A percentile compares a stretch with the other conserved stretches of the same genome.
These are phyloP conservation scores for Drosophila obscura DNA, from an alignment of 1,140 invertebrate genomes.

Conservation along the genomic window DNA sequence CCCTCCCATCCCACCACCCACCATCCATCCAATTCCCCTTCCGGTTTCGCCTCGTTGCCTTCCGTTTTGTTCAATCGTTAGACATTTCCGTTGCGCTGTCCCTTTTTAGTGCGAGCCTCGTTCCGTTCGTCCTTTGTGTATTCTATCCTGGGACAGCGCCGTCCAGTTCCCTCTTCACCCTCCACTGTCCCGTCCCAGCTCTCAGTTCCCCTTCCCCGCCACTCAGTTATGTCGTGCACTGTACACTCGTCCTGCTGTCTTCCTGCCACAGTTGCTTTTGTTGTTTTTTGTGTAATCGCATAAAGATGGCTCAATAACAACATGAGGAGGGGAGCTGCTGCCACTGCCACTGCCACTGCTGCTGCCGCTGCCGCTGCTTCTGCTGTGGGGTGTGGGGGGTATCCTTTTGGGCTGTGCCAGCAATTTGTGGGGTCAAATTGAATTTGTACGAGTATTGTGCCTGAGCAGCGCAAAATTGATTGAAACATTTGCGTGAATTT, in stretches of 20 bases:
- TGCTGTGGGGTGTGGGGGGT: neutral
- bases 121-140: conserved; percentile 67
- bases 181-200: conserved; percentile 10
- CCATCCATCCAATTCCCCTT: conserved; percentile 10
- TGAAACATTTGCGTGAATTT: conserved; percentile 82
- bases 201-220: conserved; percentile 3
- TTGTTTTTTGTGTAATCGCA: conserved; percentile 75
- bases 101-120: conserved; percentile 68
- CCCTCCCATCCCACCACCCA: no score
- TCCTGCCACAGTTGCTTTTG: conserved; percentile 7
- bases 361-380: no score
- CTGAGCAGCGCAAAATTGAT: conserved; percentile 72
- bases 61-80: conserved; percentile 77
- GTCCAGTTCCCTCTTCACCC: conserved; percentile 1
- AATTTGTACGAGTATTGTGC: conserved; percentile 73
- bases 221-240: conserved; percentile 23
- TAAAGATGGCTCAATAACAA: conserved; percentile 81
- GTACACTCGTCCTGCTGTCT: conserved; percentile 19
- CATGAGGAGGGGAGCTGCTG: conserved; percentile 14
- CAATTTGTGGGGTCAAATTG: conserved; percentile 81
- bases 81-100: conserved; percentile 78
- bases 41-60: conserved; percentile 38
- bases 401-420: conserved; percentile 61
- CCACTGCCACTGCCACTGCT: no score
- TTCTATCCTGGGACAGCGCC: conserved; percentile 35